Conservation (phyloP, 2,797 vertebrate genomes). For the Acomys russatus region DNA sequence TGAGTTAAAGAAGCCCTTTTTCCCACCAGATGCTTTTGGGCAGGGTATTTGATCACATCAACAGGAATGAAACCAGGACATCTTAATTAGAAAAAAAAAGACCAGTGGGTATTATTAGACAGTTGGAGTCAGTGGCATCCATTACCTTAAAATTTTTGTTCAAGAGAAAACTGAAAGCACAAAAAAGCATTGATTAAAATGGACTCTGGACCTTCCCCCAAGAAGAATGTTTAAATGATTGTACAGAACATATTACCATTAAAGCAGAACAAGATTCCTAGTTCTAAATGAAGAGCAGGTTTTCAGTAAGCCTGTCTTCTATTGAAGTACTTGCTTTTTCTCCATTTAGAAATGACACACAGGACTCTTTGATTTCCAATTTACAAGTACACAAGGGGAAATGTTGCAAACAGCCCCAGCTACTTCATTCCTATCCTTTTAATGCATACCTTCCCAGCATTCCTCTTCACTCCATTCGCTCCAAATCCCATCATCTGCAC, state of each 20-base stretch:
- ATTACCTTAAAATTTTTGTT: slow-evolving; percentile 56
- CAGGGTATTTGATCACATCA: background rate
- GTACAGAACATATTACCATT: background rate
- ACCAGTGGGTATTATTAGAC: background rate
- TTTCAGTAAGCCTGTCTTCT: slow-evolving; percentile 24
- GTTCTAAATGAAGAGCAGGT: slow-evolving; percentile 24
- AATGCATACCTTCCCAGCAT: slow-evolving; percentile 87
- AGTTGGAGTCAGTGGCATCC: background rate
- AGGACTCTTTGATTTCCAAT: background rate
- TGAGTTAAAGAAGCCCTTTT: background rate
- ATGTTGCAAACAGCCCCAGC: background rate
- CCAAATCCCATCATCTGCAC: slow-evolving; percentile 89
- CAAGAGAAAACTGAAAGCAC: slow-evolving; percentile 51
- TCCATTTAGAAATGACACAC: background rate
- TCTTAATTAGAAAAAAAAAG: slow-evolving; percentile 59
- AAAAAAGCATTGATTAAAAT: slow-evolving; percentile 57
- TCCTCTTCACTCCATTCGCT: slow-evolving; percentile 88
- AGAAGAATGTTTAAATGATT: slow-evolving; percentile 25
- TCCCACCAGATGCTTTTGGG: background rate
- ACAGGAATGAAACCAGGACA: background rate
- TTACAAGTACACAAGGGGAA: slow-evolving; percentile 52
- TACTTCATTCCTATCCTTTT: slow-evolving; percentile 1
- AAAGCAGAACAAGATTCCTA: background rate
- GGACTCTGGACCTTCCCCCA: background rate
- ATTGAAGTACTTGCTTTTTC: slow-evolving; percentile 34